Evolutionary conservation across 2,113 vertebrate genomes (phyloP), one percentile per base, ranked within the genome.

Genomic region (Capreolus pygargus): DNA sequence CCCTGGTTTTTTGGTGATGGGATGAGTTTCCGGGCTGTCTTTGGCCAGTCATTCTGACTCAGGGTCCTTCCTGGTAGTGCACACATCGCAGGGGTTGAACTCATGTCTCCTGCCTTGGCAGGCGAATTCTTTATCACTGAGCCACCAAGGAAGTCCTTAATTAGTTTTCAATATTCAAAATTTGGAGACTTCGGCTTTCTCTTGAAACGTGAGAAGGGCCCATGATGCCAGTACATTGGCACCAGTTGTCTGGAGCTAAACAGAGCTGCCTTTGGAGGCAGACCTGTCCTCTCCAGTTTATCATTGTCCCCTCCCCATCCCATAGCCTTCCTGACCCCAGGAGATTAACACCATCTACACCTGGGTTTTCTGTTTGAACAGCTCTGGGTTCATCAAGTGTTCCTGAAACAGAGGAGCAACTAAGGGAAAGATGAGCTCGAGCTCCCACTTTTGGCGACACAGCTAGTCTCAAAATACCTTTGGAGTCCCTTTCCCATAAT

Each of bases 141-240:
- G 43, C 76, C 76, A 47, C 76, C 27, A 79, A 28, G 76, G 43
- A 47, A 79, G 27, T 47, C 76, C 76, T 30, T 47, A 79, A 27
- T 85, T 61, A 33, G 33, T 86, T 90, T 60, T 55, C 28, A 25
- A n/a, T 50, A 45, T 30, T 52, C 54, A 82, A 91, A 87, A 17
- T 16, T 5, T 43, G 58, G 91, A n/a, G 17, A 84, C 83, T 84
- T 25, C 7, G 70, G 58, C 2, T 90, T 86, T 92, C 43, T 57
- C 81, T 87, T 36, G 14, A 55, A 50, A 74, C 43, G 19, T 11
- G 1, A 60, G 67, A 74, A 76, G 39, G 30, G 30, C 2, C 23
- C 1, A 0, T 13, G 10, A 1, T 7, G 1, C 14, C 1, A 15
- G 39, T 6, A 10, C 6, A 1, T 15, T 13, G 70, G 11, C 5